Evolutionary conservation across 2,797 vertebrate genomes (phyloP).

Genomic region (Epinephelus awoara): DNA sequence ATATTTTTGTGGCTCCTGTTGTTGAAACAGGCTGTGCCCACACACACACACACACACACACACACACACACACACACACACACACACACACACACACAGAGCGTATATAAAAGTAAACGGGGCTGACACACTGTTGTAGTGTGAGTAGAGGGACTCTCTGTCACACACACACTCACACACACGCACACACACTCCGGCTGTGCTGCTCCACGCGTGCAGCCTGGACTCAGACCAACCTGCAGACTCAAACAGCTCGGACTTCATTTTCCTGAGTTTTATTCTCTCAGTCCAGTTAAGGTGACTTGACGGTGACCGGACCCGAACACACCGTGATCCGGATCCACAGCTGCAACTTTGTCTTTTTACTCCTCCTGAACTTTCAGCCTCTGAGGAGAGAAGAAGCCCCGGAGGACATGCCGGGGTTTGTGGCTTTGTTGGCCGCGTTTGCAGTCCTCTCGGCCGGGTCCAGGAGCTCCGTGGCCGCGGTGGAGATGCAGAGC

Average conservation of each 20-base stretch:
- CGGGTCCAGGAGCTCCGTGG: conserved; percentile 12
- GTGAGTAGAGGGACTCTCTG: conserved; percentile 31
- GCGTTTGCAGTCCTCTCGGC: conserved; percentile 45
- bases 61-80: neutral
- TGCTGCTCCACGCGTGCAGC: conserved; percentile 57
- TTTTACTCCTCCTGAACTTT: neutral
- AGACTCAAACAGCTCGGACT: conserved; percentile 18
- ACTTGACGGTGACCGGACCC: neutral
- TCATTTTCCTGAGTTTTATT: neutral
- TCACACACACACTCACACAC: neutral
- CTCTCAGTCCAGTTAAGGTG: conserved; percentile 10
- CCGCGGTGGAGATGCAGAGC: conserved; percentile 29
- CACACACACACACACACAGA: conserved; percentile 1
- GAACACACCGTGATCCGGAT: conserved; percentile 5
- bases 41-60: conserved; percentile 4
- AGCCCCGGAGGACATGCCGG: conserved; percentile 57
- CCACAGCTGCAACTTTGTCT: neutral
- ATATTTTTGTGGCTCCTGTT: neutral
- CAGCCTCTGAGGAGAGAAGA: neutral
- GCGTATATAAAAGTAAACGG: conserved; percentile 44
- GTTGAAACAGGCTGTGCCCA: neutral
- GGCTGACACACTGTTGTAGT: conserved; percentile 40
- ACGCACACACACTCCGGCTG: conserved; percentile 15
- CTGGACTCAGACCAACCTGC: conserved; percentile 54
- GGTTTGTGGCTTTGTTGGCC: conserved; percentile 42